Evolutionary conservation across 1,140 invertebrate genomes (phyloP), one percentile per base, ranked within the genome.

Genomic region (Diachasma alloeum): DNA sequence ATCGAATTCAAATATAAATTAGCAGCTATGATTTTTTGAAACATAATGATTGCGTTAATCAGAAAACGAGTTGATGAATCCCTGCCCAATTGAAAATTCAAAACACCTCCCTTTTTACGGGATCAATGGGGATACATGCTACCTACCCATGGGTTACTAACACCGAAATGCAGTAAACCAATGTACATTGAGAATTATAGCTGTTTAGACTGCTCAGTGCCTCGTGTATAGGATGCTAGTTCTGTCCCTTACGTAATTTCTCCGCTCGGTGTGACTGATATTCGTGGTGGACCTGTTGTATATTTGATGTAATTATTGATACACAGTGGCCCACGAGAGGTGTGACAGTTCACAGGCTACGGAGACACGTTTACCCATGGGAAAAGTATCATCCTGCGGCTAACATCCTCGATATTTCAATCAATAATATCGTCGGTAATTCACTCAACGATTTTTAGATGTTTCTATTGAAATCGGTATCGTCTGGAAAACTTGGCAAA

Each of bases 231-330:
- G 17, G 22, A 59, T 11, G 11, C 53, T 22, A 17, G 4, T 4
- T 2, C 53, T 59, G 22, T 59, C 53, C 53, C 22, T 59, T 19
- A 59, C 53, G 53, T 26, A 59, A 59, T 59, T 59, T 59, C 53
- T 59, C 53, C 22, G 10, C 22, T 59, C 5, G 53, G 22, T 59
- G 53, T 59, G 53, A 59, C 53, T 59, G 53, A 19, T 13, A 72
- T 31, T 48, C 1, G 10, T 24, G n/a, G 46, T 44, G 13, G 36
- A 19, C 37, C 44, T 9, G 22, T 70, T 72, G 70, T 72, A 72
- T 72, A 72, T 72, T 53, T 72, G 46, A 48, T 53, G 19, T 72
- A 72, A 53, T 53, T 72, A 72, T 72, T 72, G 42, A 48, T 72
- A 72, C 42, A 72, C 71, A 48, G 15, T 17, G 71, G 48, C 36